Base-by-base conservation (phyloP, 2,797 vertebrate species). In the Chaunax sp. region DNA sequence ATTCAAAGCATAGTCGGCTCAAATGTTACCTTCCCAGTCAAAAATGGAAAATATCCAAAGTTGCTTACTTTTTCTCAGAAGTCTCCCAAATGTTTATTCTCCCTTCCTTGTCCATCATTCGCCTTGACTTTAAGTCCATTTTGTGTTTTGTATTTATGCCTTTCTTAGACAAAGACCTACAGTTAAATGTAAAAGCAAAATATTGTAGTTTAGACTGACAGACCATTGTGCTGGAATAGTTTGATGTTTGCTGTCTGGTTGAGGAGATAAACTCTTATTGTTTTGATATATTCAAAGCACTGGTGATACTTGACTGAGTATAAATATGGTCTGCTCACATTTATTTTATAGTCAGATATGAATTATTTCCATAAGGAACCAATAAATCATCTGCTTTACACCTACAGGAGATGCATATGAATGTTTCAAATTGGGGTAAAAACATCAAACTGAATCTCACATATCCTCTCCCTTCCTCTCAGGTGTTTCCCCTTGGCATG, bases 401-500 rank as follows among this genome's bases (percentile, higher is more conserved):
- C 15, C 30, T 72, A 33, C 69, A 25, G 64, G 20, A 53, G 60
- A 82, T 22, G 33, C 52, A 66, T 30, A 35, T 40, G 43, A 33
- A 57, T 25, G 22, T 62, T 51, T 54, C 41, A 78, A 77, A 74
- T n/a, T 37, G 25, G 28, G 41, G 22, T 14, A 10, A 38, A 56
- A 54, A 75, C 63, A 62, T 72, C 58, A 54, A 40, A 44, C 33
- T 69, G 43, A 51, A 38, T 47, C 71, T 72, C 20, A 73, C 43
- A 57, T 50, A 46, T 59, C 43, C 47, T 62, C 49, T 53, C 16
- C 22, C 58, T 9, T 67, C 33, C 44, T 54, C 69, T 62, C 67
- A 92, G 91, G 92, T 93, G 93, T 94, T 98, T 84, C 97, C 98
- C n/a, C 93, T 96, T 6, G 98, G 98, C 46, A 96, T 98, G 85